These are phyloP conservation scores for silkworm (Bombyx mori) DNA, from an alignment of 1,140 invertebrate species.

Conservation along the genomic window DNA sequence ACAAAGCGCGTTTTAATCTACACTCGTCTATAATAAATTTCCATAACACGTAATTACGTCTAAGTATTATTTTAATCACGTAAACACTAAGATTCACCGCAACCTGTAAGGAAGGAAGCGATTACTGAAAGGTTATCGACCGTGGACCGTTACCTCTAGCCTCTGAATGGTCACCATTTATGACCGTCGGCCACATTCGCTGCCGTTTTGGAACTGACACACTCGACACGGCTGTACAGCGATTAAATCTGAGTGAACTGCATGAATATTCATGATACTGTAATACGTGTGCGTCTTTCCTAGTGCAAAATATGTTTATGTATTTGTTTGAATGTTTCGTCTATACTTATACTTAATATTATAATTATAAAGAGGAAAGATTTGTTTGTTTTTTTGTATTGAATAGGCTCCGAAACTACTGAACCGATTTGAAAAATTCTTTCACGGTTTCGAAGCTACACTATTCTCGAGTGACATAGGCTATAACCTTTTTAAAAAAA, in stretches of 20 bases:
- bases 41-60: background rate
- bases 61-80: constrained; percentile 45
- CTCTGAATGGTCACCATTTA: constrained; percentile 31
- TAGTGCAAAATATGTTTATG: background rate
- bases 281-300: constrained; percentile 15
- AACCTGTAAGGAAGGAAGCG: constrained; percentile 55
- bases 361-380: too few relatives aligned
- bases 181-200: constrained; percentile 19
- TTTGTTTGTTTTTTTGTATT: too few relatives aligned
- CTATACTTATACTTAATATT: too few relatives aligned
- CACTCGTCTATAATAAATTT: too few relatives aligned
- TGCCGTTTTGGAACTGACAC: constrained; percentile 11
- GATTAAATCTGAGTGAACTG: constrained; percentile 35
- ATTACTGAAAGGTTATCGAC: constrained; percentile 62
- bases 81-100: constrained; percentile 45
- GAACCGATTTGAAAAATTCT: too few relatives aligned
- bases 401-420: too few relatives aligned
- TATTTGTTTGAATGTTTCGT: too few relatives aligned
- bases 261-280: constrained; percentile 43
- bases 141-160: constrained; percentile 49
- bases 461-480: too few relatives aligned
- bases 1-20: too few relatives aligned
- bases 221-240: constrained; percentile 26
- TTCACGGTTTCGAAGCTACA: too few relatives aligned
- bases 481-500: too few relatives aligned